Evolutionary conservation across 2,888 invertebrate species (phyloP), one percentile per base, ranked within the genome.

Genomic region (Nysson spinosus): DNA sequence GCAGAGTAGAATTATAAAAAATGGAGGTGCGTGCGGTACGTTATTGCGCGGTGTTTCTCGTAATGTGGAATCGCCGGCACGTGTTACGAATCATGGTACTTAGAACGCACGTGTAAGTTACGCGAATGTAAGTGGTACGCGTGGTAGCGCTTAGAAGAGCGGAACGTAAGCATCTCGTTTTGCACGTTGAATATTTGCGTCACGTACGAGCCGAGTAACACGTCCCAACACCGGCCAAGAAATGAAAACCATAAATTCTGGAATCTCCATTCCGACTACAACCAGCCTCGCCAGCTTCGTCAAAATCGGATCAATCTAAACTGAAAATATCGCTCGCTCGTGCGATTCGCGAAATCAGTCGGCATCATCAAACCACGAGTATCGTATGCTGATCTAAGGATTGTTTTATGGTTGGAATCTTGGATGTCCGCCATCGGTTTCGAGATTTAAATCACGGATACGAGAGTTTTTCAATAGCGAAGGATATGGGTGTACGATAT

Each of bases 221-320:
- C 67, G 75, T 79, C 69, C n/a, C 72, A 49, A 57, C 51, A 16
- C 60, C 37, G 55, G 49, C 69, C 66, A 64, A 78, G 75, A 80
- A 82, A 81, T 78, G 78, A 80, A 81, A 80, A 72, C 72, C 78
- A 80, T 80, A 79, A 82, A 82, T 82, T 78, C 51, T 5, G 19
- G 68, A 66, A 70, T 76, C 67, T 72, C 62, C 62, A 64, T 76
- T 65, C 56, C 34, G 24, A 39, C 57, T 26, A 64, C 60, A 44
- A 19, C 65, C 12, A 43, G 44, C 46, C 34, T 26, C 24, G 40
- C 47, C 35, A 28, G 67, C 66, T 70, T 54, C 60, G 63, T 69
- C 62, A 67, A 76, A 79, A 73, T 76, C 72, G 56, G 64, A 76
- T 79, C 71, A 69, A 39, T 16, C 14, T 6, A 14, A 11, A 9